A percentile compares a stretch with the other conserved stretches of the same genome.
Evolutionary conservation across 2,113 vertebrate genomes (phyloP).

Genomic region (Sebastes schlegelii): DNA sequence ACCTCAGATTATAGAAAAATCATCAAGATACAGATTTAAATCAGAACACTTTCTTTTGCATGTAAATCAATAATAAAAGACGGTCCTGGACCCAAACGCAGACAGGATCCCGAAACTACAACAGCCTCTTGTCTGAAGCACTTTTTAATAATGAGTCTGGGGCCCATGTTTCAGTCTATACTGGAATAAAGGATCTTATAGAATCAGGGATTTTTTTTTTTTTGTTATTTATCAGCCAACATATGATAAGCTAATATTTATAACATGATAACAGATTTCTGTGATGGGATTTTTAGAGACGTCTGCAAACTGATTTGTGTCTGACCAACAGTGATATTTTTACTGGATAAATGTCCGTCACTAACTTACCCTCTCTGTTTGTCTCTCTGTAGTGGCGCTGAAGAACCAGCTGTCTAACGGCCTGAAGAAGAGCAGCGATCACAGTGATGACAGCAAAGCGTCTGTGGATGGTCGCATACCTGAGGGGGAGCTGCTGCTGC

Average conservation of each 20-base stretch:
- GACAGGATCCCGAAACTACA: too few relatives aligned
- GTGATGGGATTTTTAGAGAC: background rate
- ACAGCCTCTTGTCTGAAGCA: background rate
- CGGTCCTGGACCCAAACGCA: too few relatives aligned
- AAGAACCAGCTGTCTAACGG: conserved; percentile 50
- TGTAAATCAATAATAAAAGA: too few relatives aligned
- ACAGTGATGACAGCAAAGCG: background rate
- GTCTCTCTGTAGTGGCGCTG: conserved; percentile 42
- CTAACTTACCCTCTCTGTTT: background rate
- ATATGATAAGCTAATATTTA: background rate
- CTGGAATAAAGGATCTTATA: background rate
- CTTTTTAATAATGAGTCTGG: background rate
- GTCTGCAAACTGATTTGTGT: background rate
- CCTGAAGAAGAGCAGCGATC: background rate
- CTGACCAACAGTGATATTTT: too few relatives aligned
- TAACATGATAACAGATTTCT: background rate
- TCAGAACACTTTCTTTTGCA: too few relatives aligned
- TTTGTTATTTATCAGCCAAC: too few relatives aligned
- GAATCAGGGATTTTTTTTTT: too few relatives aligned
- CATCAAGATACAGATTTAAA: too few relatives aligned
- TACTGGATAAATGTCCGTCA: background rate
- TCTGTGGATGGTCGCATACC: conserved; percentile 3
- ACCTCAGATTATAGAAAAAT: too few relatives aligned
- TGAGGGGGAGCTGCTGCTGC: conserved; percentile 77
- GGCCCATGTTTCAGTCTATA: background rate